Base-by-base conservation (phyloP, 2,888 invertebrate genomes). In the Dasysyrphus tricinctus region DNA sequence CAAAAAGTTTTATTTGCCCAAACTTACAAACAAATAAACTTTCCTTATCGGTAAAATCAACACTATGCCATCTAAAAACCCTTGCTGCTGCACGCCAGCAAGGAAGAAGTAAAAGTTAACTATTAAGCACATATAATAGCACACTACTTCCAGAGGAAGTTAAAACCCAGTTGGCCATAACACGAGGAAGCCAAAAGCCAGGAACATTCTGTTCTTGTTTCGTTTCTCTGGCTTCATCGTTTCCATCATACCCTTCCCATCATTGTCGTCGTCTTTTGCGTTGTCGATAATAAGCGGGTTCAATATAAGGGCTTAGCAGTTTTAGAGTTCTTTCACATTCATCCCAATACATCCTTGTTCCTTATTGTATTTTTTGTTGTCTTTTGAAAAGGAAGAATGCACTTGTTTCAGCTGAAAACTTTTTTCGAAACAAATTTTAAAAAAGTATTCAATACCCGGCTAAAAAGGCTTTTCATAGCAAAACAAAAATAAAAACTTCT, bases 11-110 rank as follows among this genome's bases (percentile, higher is more conserved):
- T 85, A 81, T 81, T 85, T 85, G 77, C 69, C 73, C 59, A 81
- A 85, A 85, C 85, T 85, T 85, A 70, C 74, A 63, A 85, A 85
- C 85, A 85, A 85, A 81, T 81, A 85, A 85, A 85, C 81, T 85
- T 85, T 81, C 76, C 84, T 85, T 80, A 85, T 78, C 85, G 81
- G 81, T 81, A 85, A 81, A 78, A 85, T 85, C 85, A 85, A 85
- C 81, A 85, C 77, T 78, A 70, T 81, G 49, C 73, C 76, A 76
- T 34, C 65, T 65, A 65, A 65, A 24, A 34, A 61, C 67, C 65
- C 80, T 57, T 19, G 37, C 67, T 16, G 12, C 32, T 44, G 14
- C 51, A 42, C 9, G 34, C 56, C 44, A n/a, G 42, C 39, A 16
- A 51, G 12, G 29, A 69, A 49, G 49, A 77, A 77, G 77, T 69